Percentiles rank a stretch among this genome's conserved stretches.
Evolutionary conservation across 2,888 invertebrate genomes (phyloP).

Genomic region (Melitaea athalia): DNA sequence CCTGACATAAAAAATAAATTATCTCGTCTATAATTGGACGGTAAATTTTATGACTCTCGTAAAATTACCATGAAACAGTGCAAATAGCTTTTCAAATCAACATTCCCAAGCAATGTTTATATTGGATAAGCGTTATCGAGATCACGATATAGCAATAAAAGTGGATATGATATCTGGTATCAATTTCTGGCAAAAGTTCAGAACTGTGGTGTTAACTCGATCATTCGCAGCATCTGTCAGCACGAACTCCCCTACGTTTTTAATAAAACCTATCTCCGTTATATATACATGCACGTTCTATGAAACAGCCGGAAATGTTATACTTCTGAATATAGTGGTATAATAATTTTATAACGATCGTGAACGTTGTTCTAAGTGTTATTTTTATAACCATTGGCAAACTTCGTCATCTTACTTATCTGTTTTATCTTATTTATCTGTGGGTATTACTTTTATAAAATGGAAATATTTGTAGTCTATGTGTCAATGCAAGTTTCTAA

Average conservation of each 20-base stretch:
- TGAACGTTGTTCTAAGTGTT: not conserved
- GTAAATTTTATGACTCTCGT: constrained; percentile 63
- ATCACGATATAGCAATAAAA: constrained; percentile 55
- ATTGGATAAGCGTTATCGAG: constrained; percentile 6
- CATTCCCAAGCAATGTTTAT: constrained; percentile 45
- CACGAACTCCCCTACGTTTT: constrained; percentile 53
- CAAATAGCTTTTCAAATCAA: constrained; percentile 61
- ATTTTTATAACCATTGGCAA: not conserved
- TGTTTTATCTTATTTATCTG: not conserved
- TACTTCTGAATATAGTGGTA: constrained; percentile 9
- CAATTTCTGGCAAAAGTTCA: constrained; percentile 68
- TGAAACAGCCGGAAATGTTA: constrained; percentile 23
- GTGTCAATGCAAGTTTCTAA: too few relatives aligned
- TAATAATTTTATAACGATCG: constrained; percentile 3
- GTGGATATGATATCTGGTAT: constrained; percentile 54
- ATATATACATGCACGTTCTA: constrained; percentile 23
- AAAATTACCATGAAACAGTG: constrained; percentile 66
- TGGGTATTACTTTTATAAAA: too few relatives aligned
- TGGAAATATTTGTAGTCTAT: too few relatives aligned
- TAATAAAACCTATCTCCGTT: constrained; percentile 57
- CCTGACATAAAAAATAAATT: constrained; percentile 64
- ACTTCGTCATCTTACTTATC: not conserved
- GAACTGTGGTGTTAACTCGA: constrained; percentile 64
- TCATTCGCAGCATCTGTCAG: constrained; percentile 72
- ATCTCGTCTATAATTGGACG: constrained; percentile 63